Base-by-base conservation (phyloP, 2,797 vertebrate genomes). In the Sebastes hopkinsi region DNA sequence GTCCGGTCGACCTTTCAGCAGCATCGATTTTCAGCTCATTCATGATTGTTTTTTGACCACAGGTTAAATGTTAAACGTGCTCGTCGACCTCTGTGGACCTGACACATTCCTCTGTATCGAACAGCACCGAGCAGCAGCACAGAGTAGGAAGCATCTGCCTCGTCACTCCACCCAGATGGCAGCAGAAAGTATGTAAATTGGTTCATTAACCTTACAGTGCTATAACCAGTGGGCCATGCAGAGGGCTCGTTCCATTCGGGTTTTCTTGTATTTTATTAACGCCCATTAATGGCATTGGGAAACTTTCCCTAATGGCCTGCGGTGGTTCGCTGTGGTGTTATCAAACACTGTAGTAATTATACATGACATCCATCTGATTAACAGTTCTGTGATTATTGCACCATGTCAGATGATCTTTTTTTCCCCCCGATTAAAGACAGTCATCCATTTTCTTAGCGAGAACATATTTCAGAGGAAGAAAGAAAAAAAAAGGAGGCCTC, bases 201-300 rank as follows among this genome's bases (percentile, higher is more conserved):
- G 90, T 94, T 96, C 95, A 95, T 96, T 96, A 96, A 95, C 95
- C 94, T 94, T 94, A 94, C 90, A 93, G 93, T 87, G 85, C 84
- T 91, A 90, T 92, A 94, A 95, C 93, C 93, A 92, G 84, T 82
- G 85, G 92, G 90, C 92, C 91, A 80, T 89, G 91, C 86, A 90
- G 81, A 91, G 89, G 89, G 88, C 92, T 94, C 75, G 59, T 79
- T 93, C 90, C 91, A 94, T 89, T 74, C 87, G 67, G 86, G 83
- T 86, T 92, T 92, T 91, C 89, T 89, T 89, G 86, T 89, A 94
- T 94, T 95, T 92, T 95, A 96, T 94, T 93, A 95, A 92, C 89
- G 71, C 80, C 82, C 92, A 92, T 94, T 95, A 95, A 94, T 93
- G 91, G 89, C 88, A 91, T 82, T 25, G 75, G 83, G 90, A 93